Evolutionary conservation across 30 jellyfish, hydroid and myxozoan genomes (phyloP), one percentile per base, ranked within the genome.

Genomic region (Catostylus mosaicus): DNA sequence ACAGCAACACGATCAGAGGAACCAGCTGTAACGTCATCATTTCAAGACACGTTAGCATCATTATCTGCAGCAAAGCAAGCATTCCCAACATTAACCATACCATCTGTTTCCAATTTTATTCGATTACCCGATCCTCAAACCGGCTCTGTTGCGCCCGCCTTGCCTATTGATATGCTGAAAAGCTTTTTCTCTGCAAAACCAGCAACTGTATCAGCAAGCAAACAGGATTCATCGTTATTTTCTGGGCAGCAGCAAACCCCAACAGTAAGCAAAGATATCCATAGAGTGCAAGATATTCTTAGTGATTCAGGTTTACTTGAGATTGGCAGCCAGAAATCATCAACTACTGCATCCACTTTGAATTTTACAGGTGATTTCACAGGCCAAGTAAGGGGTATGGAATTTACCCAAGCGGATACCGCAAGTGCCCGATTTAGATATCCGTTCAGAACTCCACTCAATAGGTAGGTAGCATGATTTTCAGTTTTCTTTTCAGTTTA

Each of bases 381-480:
- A 14, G 88, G 88, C 24, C 88, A 77, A 37, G 88, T 77, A 11
- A 77, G 88, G 51, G 78, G 88, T 23, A 40, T 77, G 88, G 88
- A 77, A 57, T 77, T 77, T 57, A 46, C 76, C 7, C 88, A 61
- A 8, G 61, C 50, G 57, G 88, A 77, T 23, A 27, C 24, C 16
- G 68, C 57, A 26, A 48, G 54, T 45, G 75, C 65, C 14, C 54
- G 71, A 12, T 77, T 54, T 62, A 38, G 88, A 36, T 19, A 31
- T 10, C 78, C 70, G 46, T 2, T 48, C 27, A 77, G 88, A 50
- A 77, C 23, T 31, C 62, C 78, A 0, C 0, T 77, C 18, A 20
- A 52, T 34, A 77, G 88, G 88, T 77, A 59, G 1, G 71, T 40
- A 18, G 24, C 19, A 10, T 50, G 6, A 2, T 43, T 56, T 8